phyloP scores from a whole-genome alignment of 1,140 invertebrate genomes.

The Acyrthosiphon pisum region DNA sequence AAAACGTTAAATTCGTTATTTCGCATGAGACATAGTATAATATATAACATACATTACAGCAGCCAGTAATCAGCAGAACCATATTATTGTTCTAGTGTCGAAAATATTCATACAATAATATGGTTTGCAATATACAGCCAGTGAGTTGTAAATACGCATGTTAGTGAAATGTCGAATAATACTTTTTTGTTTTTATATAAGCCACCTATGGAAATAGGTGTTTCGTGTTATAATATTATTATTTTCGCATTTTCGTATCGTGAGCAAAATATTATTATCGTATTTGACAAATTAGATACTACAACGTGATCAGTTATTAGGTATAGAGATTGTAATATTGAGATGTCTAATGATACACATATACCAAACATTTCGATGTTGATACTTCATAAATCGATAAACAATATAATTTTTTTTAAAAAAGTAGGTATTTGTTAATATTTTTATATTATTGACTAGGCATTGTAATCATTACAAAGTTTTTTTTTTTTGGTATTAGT shows the following conservation, averaged over 20 bases:
- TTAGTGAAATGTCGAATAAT: background rate
- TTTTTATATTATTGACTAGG: too few relatives aligned
- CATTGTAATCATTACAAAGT: too few relatives aligned
- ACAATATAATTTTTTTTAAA: background rate
- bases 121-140: background rate
- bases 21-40: background rate
- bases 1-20: background rate
- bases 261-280: background rate
- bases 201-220: background rate
- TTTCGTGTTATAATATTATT: background rate
- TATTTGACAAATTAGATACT: background rate
- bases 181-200: background rate
- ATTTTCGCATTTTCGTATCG: background rate
- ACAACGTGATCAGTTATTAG: background rate
- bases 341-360: background rate
- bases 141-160: background rate
- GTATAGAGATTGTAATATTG: too few relatives aligned
- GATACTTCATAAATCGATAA: too few relatives aligned
- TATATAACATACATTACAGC: background rate
- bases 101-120: slow-evolving; percentile 38
- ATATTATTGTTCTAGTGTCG: background rate
- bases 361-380: background rate
- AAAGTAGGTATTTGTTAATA: too few relatives aligned
- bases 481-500: too few relatives aligned
- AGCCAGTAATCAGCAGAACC: background rate